Percentiles rank a stretch among this genome's conserved stretches.
phyloP scores from a whole-genome alignment of 2,888 invertebrate genomes.

The Agrochola circellaris region DNA sequence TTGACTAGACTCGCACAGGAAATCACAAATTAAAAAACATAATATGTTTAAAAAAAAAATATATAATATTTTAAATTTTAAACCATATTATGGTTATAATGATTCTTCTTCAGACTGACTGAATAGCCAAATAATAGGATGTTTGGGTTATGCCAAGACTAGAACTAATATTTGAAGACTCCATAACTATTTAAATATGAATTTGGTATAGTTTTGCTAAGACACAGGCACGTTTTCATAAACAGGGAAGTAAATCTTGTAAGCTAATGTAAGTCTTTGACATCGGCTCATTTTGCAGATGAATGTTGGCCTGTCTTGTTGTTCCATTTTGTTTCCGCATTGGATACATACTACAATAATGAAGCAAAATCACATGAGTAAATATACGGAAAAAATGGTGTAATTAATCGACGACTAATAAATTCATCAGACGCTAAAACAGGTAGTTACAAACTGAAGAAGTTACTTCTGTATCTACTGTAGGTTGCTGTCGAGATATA shows the following conservation, averaged over 20 bases:
- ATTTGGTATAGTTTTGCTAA: no score
- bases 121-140: neutral
- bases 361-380: no score
- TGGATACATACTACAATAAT: neutral
- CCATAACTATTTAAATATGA: neutral
- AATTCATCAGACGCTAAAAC: neutral
- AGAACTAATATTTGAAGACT: conserved; percentile 2
- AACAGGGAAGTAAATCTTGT: neutral
- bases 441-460: neutral
- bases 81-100: neutral
- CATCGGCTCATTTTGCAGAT: neutral
- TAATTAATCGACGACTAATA: neutral
- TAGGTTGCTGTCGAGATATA: no score
- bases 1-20: no score
- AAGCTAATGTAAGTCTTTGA: no score
- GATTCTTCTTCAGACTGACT: neutral
- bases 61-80: no score
- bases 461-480: no score
- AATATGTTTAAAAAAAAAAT: no score
- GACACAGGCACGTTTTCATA: neutral
- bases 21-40: no score
- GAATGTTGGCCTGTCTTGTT: neutral
- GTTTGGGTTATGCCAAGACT: conserved; percentile 10
- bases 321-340: neutral
- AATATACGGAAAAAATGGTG: neutral